A percentile compares a stretch with the other conserved stretches of the same genome.
These are phyloP conservation scores for Tetramorium parvispinum DNA, from an alignment of 1,140 invertebrate genomes.

Conservation along the genomic window DNA sequence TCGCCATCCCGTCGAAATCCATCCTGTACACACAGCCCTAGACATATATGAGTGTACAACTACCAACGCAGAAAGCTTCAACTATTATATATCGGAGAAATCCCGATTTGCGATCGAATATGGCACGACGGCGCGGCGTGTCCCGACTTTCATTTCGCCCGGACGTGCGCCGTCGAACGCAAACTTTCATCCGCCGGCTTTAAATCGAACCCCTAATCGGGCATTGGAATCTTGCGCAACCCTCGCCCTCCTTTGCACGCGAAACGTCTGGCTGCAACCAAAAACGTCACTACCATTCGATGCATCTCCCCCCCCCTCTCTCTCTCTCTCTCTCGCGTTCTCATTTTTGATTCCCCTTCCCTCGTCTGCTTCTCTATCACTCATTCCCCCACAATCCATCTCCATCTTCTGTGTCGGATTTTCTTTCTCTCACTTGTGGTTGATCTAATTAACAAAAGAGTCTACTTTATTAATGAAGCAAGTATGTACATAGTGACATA, in stretches of 20 bases:
- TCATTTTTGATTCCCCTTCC: background rate
- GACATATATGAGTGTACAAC: background rate
- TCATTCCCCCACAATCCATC: background rate
- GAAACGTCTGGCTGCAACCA: constrained; percentile 13
- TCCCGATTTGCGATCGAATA: constrained; percentile 54
- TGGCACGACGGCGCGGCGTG: background rate
- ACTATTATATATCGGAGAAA: constrained; percentile 38
- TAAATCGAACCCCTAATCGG: constrained; percentile 70
- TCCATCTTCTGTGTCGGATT: background rate
- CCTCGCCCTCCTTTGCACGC: constrained; percentile 16
- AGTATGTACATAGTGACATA: background rate
- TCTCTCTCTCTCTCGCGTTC: background rate
- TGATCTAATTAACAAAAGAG: constrained; percentile 30
- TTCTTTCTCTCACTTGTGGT: background rate
- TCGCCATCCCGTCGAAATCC: constrained; percentile 18
- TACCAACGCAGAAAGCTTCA: background rate
- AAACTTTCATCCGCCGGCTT: constrained; percentile 27
- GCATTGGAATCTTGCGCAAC: constrained; percentile 51
- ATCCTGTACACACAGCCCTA: background rate
- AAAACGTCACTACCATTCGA: constrained; percentile 31
- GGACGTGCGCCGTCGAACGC: background rate
- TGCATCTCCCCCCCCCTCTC: background rate
- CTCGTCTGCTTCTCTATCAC: background rate
- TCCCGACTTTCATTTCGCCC: constrained; percentile 41
- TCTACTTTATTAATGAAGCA: background rate